Evolutionary conservation across 2,797 vertebrate species (phyloP), one percentile per base, ranked within the genome.

Genomic region (Oreonectes daqikongensis): DNA sequence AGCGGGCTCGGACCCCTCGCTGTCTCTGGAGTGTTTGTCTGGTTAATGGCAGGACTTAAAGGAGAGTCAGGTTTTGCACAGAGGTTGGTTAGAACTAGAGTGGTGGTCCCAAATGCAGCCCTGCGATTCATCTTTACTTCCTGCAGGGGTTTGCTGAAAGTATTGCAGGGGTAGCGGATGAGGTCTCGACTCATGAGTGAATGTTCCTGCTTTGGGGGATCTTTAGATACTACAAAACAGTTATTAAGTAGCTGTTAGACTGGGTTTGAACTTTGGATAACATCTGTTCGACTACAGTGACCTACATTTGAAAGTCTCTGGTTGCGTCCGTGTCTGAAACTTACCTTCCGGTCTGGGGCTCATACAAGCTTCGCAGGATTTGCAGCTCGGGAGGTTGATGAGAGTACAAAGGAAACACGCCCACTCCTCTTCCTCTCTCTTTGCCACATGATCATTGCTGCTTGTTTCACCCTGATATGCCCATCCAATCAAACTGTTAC

Each of bases 111-210:
- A 80, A 98, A 96, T 0, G 87, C 93, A 20, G 95, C 89, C 85
- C 88, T 94, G 85, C 95, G 92, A 87, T 97, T 96, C 83, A 99
- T 90, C 91, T 95, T 98, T 84, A 94, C 86, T 88, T 96, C 93
- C 82, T 90, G 87, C 66, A 79, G 89, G 20, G 92, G 91, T 85
- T 95, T 97, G 84, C 85, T 86, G 85, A 98, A 98, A 63, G 90
- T 85, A 65, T 90, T 96, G 89, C 92, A 96, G 64, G 94, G 95
- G 84, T 95, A 97, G 81, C 94, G 96, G 80, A 98, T 90, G 82
- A 98, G 87, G 82, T 85, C 86, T 55, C 63, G 20, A 55, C 84
- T 86, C 87, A 86, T 87, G 69, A 83, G 63, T 76, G 84, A 53
- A 75, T 87, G 85, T 82, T 89, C 87, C 55, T 90, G 79, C 82